Conservation (phyloP, 2,113 vertebrate species). For the Rhinogobius similis region DNA sequence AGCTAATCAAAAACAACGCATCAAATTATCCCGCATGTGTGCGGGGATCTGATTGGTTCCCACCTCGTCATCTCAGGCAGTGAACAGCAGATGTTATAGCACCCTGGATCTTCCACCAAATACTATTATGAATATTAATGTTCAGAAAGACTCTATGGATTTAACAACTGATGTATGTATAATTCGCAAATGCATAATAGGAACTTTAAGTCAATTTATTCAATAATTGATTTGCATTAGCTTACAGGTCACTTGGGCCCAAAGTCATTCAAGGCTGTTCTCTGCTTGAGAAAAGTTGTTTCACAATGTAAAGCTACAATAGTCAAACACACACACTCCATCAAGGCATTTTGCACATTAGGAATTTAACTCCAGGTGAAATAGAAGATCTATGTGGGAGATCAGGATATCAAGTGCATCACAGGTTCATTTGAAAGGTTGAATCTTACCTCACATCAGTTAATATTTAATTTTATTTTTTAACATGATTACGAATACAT, state of each 20-base stretch:
- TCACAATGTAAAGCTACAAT: neutral
- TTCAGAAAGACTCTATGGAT: slow-evolving; percentile 1
- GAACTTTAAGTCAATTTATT: neutral
- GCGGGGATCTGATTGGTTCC: neutral
- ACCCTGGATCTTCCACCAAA: neutral
- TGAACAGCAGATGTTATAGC: slow-evolving; percentile 6
- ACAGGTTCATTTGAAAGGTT: neutral
- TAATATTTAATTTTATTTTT: neutral
- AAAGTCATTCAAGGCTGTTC: neutral
- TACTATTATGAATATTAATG: slow-evolving; percentile 2
- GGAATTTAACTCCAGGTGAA: too few species aligned
- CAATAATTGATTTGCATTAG: neutral
- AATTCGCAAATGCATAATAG: neutral
- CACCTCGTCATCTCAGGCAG: slow-evolving; percentile 2
- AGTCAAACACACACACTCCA: too few species aligned
- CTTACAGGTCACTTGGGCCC: neutral
- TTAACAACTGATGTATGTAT: neutral
- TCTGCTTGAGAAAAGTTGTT: neutral
- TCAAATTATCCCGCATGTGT: neutral
- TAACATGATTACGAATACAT: too few species aligned
- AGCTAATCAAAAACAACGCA: slow-evolving; percentile 6
- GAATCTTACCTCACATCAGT: neutral
- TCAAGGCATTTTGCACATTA: neutral
- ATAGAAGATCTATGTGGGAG: too few species aligned
- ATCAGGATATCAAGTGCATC: too few species aligned